Evolutionary conservation across 2,797 vertebrate species (phyloP).

Genomic region (Sardinella longiceps): DNA sequence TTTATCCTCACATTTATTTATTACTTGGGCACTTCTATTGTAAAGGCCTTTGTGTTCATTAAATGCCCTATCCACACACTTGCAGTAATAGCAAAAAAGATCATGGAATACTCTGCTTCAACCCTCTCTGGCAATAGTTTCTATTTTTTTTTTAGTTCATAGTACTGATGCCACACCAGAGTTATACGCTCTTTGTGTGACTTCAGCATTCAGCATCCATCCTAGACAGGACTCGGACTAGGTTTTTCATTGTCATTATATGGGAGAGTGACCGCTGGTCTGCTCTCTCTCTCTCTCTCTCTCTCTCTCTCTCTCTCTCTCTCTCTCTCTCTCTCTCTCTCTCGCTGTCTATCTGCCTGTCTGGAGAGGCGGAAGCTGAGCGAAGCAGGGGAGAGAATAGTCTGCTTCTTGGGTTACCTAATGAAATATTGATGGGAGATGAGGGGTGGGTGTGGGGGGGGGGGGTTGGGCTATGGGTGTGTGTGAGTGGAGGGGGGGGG

Average conservation of each 20-base stretch:
- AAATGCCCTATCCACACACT: neutral
- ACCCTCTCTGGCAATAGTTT: too few species aligned
- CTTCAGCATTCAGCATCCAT: constrained; percentile 56
- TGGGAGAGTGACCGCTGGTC: constrained; percentile 67
- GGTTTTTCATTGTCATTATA: constrained; percentile 79
- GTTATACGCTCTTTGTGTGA: too few species aligned
- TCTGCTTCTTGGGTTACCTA: constrained; percentile 78
- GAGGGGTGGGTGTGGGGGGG: constrained; percentile 61
- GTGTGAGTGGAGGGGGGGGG: constrained; percentile 51
- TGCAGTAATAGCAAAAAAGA: too few species aligned
- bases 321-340: constrained; percentile 59
- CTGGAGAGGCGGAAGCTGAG: constrained; percentile 66
- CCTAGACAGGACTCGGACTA: constrained; percentile 81
- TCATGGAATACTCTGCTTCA: too few species aligned
- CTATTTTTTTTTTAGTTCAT: too few species aligned
- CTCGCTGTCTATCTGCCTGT: constrained; percentile 48
- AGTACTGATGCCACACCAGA: too few species aligned
- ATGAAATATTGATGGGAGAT: constrained; percentile 91
- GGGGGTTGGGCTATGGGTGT: constrained; percentile 50
- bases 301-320: constrained; percentile 53
- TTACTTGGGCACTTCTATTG: too few species aligned
- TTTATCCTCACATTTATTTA: too few species aligned
- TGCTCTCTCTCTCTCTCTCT: neutral
- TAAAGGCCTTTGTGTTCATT: neutral
- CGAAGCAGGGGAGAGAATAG: constrained; percentile 62